Evolutionary conservation across 92 coral and sea anemone species (phyloP).

Genomic region (Chrysogorgia sp.): DNA sequence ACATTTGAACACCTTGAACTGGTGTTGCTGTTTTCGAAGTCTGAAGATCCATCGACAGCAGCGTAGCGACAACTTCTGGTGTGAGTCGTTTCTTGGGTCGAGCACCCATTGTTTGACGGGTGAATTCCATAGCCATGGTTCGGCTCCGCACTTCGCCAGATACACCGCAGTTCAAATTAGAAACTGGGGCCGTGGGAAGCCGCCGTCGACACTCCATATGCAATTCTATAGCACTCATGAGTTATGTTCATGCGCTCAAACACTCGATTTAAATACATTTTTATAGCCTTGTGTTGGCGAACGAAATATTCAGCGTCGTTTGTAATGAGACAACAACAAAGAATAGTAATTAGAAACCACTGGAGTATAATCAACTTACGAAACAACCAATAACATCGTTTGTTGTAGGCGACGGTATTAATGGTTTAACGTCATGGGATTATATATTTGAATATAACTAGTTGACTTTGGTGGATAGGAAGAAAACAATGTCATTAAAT

Average conservation of each 20-base stretch:
- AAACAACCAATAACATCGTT: constrained; percentile 15
- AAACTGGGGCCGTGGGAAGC: constrained; percentile 28
- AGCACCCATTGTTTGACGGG: constrained; percentile 15
- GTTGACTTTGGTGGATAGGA: no score
- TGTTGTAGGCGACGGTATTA: constrained; percentile 10
- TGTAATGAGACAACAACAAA: constrained; percentile 27
- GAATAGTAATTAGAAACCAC: constrained; percentile 43
- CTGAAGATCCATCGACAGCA: constrained; percentile 13
- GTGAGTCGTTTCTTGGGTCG: constrained; percentile 34
- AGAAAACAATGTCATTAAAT: background rate
- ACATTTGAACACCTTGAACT: background rate
- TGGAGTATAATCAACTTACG: constrained; percentile 3
- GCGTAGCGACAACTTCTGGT: constrained; percentile 43
- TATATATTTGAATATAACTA: background rate
- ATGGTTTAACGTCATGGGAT: background rate
- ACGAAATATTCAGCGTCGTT: constrained; percentile 33
- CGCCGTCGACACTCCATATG: constrained; percentile 24
- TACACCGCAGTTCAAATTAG: background rate
- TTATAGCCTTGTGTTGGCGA: constrained; percentile 30
- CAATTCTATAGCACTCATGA: constrained; percentile 8
- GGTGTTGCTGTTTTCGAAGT: background rate
- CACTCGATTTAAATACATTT: constrained; percentile 11
- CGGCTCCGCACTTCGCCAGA: background rate
- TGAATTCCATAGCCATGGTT: background rate
- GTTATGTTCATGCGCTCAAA: background rate